phyloP scores from a whole-genome alignment of 2,888 invertebrate genomes.

The Melitaea athalia region DNA sequence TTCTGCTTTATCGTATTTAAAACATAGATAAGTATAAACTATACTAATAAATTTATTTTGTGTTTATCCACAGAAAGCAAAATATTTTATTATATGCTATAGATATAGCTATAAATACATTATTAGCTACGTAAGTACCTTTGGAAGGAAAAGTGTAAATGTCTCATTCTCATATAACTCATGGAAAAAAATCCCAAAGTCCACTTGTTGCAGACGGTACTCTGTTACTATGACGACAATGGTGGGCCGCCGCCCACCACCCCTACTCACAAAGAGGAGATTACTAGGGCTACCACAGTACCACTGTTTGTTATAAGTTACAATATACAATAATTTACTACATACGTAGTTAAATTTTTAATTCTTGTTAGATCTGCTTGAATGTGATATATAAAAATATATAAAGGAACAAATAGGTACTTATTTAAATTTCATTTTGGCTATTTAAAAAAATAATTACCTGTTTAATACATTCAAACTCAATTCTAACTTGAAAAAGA shows the following conservation, averaged over 20 bases:
- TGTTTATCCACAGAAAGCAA: neutral
- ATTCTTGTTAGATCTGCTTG: too few species aligned
- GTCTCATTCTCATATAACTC: constrained; percentile 39
- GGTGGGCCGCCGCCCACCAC: constrained; percentile 42
- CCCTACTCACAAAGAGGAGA: constrained; percentile 59
- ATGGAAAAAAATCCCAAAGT: constrained; percentile 37
- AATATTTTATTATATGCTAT: neutral
- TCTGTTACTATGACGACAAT: constrained; percentile 63
- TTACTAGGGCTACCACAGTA: constrained; percentile 41
- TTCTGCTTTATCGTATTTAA: too few species aligned
- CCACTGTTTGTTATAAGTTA: neutral
- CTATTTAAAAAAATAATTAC: too few species aligned
- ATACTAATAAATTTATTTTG: too few species aligned
- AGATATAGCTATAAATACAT: neutral
- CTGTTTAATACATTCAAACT: too few species aligned
- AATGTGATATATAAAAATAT: too few species aligned
- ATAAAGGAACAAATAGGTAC: too few species aligned
- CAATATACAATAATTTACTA: neutral
- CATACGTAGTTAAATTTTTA: too few species aligned
- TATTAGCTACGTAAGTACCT: neutral
- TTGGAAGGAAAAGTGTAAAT: neutral
- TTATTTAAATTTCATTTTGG: too few species aligned
- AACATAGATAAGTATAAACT: too few species aligned
- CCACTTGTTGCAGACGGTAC: constrained; percentile 70
- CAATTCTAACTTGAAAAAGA: neutral